Evolutionary conservation across 2,797 vertebrate species (phyloP).

Genomic region (Podarcis siculus): DNA sequence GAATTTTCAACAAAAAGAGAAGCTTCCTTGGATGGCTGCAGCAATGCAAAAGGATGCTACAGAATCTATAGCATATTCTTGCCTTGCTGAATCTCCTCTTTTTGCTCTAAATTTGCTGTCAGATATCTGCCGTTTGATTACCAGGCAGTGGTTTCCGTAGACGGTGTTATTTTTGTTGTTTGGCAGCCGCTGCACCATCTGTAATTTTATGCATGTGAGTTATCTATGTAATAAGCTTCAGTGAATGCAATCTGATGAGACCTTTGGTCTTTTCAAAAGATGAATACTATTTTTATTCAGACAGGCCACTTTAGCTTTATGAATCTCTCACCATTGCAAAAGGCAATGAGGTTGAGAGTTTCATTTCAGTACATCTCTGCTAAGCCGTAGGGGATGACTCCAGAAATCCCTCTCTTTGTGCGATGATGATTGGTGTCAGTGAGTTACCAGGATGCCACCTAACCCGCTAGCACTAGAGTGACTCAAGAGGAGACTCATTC

Average conservation of each 20-base stretch:
- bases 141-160: not conserved
- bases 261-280: constrained; percentile 17
- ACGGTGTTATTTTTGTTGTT: constrained; percentile 7
- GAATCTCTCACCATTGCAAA: not conserved
- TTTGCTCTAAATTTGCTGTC: constrained; percentile 5
- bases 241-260: not conserved
- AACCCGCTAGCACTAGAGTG: not conserved
- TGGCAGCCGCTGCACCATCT: constrained; percentile 33
- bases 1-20: not conserved
- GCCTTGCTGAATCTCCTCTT: constrained; percentile 24
- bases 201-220: constrained; percentile 10
- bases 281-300: constrained; percentile 21
- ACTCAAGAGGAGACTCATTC: too few relatives aligned
- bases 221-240: constrained; percentile 33
- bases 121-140: constrained; percentile 9
- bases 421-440: not conserved
- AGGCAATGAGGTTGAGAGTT: not conserved
- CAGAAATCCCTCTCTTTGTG: not conserved
- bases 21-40: not conserved
- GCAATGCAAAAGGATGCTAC: not conserved
- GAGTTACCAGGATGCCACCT: too few relatives aligned
- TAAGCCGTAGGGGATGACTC: constrained; percentile 4
- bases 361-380: constrained; percentile 1
- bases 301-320: not conserved
- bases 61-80: not conserved